Conservation (phyloP, 2,888 invertebrate species). For the Drosophila acutilabella region DNA sequence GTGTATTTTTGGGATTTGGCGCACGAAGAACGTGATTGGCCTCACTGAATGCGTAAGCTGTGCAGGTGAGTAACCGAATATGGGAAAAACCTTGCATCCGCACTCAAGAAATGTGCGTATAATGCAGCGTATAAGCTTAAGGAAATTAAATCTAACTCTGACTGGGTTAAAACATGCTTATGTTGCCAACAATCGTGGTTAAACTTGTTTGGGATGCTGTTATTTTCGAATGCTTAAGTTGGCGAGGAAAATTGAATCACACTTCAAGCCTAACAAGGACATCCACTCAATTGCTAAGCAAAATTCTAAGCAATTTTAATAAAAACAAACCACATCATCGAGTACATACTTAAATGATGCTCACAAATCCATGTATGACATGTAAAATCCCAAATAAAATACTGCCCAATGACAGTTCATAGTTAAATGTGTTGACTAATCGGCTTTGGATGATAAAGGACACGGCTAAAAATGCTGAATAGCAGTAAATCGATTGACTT, state of each 20-base stretch:
- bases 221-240: conserved; percentile 7
- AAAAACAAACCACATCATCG: conserved; percentile 33
- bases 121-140: conserved; percentile 50
- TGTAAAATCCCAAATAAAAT: conserved; percentile 27
- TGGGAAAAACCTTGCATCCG: conserved; percentile 6
- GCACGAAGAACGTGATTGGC: conserved; percentile 69
- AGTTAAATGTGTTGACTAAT: conserved; percentile 55
- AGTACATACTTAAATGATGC: conserved; percentile 17
- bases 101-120: conserved; percentile 36
- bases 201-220: conserved; percentile 7
- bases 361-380: conserved; percentile 47
- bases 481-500: conserved; percentile 68
- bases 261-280: conserved; percentile 9
- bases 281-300: conserved; percentile 26
- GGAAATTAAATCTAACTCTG: conserved; percentile 14
- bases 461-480: conserved; percentile 50
- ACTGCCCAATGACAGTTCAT: conserved; percentile 24
- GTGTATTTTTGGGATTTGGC: conserved; percentile 58
- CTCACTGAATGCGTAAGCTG: conserved; percentile 61
- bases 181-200: neutral
- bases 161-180: neutral
- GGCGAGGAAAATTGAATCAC: conserved; percentile 21
- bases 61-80: conserved; percentile 44
- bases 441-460: conserved; percentile 52
- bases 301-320: conserved; percentile 25